phyloP scores from a whole-genome alignment of 30 jellyfish, hydroid and myxozoan species.

The Sanderia malayensis region DNA sequence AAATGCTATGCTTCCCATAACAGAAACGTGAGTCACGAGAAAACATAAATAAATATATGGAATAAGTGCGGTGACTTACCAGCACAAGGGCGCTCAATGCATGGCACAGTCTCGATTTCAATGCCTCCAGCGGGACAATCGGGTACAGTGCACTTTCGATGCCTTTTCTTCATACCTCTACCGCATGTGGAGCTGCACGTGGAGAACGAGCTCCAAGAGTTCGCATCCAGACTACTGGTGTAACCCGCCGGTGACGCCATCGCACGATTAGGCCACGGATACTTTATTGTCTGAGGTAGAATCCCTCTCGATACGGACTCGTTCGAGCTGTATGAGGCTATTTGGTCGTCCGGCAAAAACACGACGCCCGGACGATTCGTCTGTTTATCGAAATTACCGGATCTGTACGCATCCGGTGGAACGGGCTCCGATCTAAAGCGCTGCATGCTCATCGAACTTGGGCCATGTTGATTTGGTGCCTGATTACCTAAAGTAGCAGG shows the following conservation, averaged over 20 bases:
- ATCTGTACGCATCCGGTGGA: constrained; percentile 38
- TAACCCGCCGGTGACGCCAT: constrained; percentile 29
- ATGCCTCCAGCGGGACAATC: constrained; percentile 99
- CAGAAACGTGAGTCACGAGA: too few species aligned
- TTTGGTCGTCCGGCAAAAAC: constrained; percentile 52
- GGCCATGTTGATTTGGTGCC: background rate
- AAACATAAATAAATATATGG: too few species aligned
- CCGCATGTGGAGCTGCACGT: constrained; percentile 93
- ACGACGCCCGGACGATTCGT: constrained; percentile 50
- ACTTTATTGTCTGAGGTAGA: constrained; percentile 38
- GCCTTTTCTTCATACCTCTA: constrained; percentile 88
- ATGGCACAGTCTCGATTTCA: constrained; percentile 89
- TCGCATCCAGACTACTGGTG: constrained; percentile 13
- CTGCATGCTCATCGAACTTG: constrained; percentile 30
- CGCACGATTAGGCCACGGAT: constrained; percentile 27
- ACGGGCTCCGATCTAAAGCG: constrained; percentile 56
- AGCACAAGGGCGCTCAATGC: constrained; percentile 78
- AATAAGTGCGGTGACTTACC: too few species aligned
- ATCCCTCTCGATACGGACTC: constrained; percentile 28
- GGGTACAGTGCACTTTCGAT: constrained; percentile 86
- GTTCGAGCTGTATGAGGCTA: constrained; percentile 33
- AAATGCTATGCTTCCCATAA: too few species aligned
- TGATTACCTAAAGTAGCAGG: background rate
- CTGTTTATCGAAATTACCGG: constrained; percentile 52
- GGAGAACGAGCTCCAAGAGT: constrained; percentile 85